A percentile compares a stretch with the other conserved stretches of the same genome.
These are phyloP conservation scores for Stratiomys singularior DNA, from an alignment of 2,888 invertebrate genomes.

Conservation along the genomic window DNA sequence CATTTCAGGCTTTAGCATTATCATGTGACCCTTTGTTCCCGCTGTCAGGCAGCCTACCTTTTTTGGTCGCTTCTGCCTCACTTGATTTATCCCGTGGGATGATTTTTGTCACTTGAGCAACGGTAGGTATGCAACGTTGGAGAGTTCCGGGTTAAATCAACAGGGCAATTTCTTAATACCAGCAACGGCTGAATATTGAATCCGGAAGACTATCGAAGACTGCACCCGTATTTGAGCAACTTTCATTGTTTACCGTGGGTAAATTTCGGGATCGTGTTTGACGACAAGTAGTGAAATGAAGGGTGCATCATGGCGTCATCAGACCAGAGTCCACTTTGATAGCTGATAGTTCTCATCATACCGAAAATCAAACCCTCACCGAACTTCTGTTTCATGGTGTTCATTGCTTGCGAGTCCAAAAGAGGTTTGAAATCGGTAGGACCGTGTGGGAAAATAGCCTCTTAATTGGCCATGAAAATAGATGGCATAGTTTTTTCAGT, in stretches of 20 bases:
- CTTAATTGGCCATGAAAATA: neutral
- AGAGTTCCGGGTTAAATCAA: neutral
- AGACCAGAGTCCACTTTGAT: constrained; percentile 2
- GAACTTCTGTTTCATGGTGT: neutral
- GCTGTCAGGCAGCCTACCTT: neutral
- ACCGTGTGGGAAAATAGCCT: neutral
- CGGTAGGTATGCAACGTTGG: neutral
- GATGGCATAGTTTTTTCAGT: neutral
- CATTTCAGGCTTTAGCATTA: neutral
- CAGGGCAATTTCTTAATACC: neutral
- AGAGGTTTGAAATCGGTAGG: neutral
- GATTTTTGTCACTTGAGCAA: constrained; percentile 48
- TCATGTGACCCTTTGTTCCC: neutral
- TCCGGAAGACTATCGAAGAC: neutral
- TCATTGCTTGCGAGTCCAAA: too few species aligned
- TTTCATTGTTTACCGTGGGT: constrained; percentile 48
- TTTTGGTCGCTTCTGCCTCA: neutral
- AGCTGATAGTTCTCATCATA: neutral
- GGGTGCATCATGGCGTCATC: constrained; percentile 1
- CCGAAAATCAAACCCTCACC: neutral
- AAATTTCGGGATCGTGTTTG: constrained; percentile 45
- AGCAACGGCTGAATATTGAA: neutral
- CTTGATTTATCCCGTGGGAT: constrained; percentile 50
- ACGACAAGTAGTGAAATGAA: neutral
- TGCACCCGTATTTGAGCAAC: constrained; percentile 49